A percentile compares a stretch with the other conserved stretches of the same genome.
These are phyloP conservation scores for Pseudoatta argentina DNA, from an alignment of 1,140 invertebrate genomes.

Conservation along the genomic window DNA sequence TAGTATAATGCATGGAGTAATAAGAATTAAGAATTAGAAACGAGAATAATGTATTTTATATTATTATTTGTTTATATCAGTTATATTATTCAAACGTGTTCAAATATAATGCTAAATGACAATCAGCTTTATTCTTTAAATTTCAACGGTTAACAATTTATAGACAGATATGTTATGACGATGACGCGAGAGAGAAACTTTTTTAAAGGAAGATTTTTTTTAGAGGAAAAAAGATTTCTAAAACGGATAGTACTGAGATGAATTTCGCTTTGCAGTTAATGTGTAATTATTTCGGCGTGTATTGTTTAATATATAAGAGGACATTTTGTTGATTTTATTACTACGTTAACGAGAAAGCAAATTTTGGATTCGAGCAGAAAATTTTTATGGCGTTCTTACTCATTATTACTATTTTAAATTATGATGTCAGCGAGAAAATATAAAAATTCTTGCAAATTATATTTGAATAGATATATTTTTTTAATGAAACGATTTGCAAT, in stretches of 20 bases:
- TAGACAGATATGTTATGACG: not conserved
- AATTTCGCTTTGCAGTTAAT: not conserved
- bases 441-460: no score
- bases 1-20: no score
- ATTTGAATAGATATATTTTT: no score
- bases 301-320: not conserved
- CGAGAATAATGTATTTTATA: no score
- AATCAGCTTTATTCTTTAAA: not conserved
- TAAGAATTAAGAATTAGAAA: no score
- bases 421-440: no score
- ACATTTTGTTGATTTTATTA: not conserved
- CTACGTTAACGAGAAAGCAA: not conserved
- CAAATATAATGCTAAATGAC: not conserved
- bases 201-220: not conserved
- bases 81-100: not conserved
- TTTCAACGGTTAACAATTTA: not conserved
- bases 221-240: not conserved
- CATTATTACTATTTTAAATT: no score
- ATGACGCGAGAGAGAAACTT: not conserved
- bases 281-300: not conserved
- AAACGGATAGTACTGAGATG: not conserved
- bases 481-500: no score
- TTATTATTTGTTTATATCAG: not conserved
- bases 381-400: not conserved
- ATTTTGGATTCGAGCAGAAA: not conserved